Conservation (phyloP, 1,140 invertebrate genomes). For the Lordiphosa stackelbergi region DNA sequence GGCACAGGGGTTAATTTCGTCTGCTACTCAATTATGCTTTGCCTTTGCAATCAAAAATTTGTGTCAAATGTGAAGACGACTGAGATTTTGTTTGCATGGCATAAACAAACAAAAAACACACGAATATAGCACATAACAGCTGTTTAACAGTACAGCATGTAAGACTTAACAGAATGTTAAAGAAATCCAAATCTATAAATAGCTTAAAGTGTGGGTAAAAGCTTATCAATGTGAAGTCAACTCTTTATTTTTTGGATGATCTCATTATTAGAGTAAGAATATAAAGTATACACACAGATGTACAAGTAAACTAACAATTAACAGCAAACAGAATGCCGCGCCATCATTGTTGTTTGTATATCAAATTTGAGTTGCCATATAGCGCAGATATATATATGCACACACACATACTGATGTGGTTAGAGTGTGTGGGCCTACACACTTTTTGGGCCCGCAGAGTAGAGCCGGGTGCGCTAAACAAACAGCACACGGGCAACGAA, state of each 20-base stretch:
- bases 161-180: conserved; percentile 1
- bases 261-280: conserved; percentile 35
- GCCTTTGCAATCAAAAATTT: conserved; percentile 47
- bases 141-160: no score
- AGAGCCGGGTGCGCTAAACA: conserved; percentile 42
- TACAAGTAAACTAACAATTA: conserved; percentile 67
- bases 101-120: conserved; percentile 46
- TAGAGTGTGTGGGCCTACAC: conserved; percentile 6
- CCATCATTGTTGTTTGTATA: conserved; percentile 62
- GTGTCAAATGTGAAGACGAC: conserved; percentile 63
- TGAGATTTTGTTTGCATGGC: conserved; percentile 57
- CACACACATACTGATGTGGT: background rate
- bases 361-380: conserved; percentile 52
- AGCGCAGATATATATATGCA: background rate
- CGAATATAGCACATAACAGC: conserved; percentile 9
- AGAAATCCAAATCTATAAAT: conserved; percentile 17
- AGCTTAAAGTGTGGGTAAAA: no score
- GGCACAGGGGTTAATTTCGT: conserved; percentile 35
- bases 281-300: conserved; percentile 18
- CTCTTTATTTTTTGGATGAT: conserved; percentile 16
- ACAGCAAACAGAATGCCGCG: conserved; percentile 44
- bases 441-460: conserved; percentile 3
- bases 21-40: conserved; percentile 33
- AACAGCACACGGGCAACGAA: conserved; percentile 60
- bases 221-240: no score